A percentile compares a stretch with the other conserved stretches of the same genome.
phyloP scores from a whole-genome alignment of 2,797 vertebrate species.

The Bovichtus diacanthus region DNA sequence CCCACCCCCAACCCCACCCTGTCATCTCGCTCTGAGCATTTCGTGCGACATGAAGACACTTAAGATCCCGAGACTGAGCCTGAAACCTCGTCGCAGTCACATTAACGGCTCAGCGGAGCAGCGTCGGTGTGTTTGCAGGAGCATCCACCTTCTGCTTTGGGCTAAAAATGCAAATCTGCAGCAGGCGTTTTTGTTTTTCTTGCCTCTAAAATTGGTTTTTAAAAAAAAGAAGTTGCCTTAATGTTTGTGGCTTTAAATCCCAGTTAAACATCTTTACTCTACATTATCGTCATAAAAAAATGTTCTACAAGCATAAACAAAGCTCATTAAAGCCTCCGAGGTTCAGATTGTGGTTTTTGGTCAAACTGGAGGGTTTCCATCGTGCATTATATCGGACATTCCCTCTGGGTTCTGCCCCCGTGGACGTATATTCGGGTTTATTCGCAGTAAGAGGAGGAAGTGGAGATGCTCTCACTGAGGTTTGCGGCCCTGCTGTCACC shows the following conservation, averaged over 20 bases:
- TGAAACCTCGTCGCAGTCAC: background rate
- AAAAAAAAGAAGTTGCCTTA: background rate
- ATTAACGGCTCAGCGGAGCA: background rate
- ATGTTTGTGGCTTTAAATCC: background rate
- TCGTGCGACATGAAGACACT: background rate
- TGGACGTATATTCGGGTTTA: slow-evolving; percentile 2
- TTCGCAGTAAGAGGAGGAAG: background rate
- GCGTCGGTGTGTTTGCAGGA: background rate
- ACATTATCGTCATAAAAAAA: background rate
- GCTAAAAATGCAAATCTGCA: background rate
- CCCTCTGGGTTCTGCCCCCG: background rate
- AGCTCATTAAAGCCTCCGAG: slow-evolving; percentile 8
- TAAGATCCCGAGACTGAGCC: background rate
- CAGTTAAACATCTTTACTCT: background rate
- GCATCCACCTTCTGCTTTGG: background rate
- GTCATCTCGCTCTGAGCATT: background rate
- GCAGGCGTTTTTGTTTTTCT: background rate
- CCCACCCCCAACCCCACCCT: background rate
- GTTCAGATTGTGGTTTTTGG: slow-evolving; percentile 10
- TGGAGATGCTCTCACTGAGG: slow-evolving; percentile 38
- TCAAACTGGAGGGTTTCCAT: background rate
- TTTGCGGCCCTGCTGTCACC: slow-evolving; percentile 31
- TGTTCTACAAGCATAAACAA: background rate
- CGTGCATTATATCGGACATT: background rate
- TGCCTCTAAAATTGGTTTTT: background rate